Evolutionary conservation across 2,888 invertebrate species (phyloP), one percentile per base, ranked within the genome.

Genomic region (Lithosia quadra): DNA sequence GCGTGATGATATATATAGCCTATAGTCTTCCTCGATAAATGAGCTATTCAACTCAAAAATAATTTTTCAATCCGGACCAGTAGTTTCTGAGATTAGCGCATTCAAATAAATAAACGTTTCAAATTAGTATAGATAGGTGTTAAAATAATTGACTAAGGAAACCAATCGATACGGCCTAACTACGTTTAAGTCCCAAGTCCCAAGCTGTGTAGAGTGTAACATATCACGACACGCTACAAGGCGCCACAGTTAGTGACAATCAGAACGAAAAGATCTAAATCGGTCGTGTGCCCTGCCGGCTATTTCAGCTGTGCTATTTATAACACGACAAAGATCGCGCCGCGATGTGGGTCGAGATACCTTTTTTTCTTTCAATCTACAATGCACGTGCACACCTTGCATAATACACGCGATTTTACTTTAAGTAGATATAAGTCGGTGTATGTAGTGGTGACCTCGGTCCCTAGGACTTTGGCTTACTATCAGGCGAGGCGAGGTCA

Each of bases 281-380:
- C 84, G 73, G 92, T 89, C 87, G 77, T 84, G 88, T 88, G 84
- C 87, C 91, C 91, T 89, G 92, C 87, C 88, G 89, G 87, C 87
- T 92, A 92, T 92, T 93, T 92, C 90, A 90, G 92, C 92, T 88
- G 76, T 7, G 65, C 90, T 92, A 92, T 85, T 82, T 83, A 86
- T 91, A 91, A 58, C 65, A 62, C 73, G 82, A 84, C 86, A 90
- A 90, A 89, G 88, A 89, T 85, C 86, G 86, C 83, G 76, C 82
- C 78, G 77, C 85, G 81, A 91, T 92, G 90, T 92, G 92, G 92
- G 91, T 92, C 92, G 91, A 82, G 84, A 90, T 89, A 88, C 90
- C 86, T 86, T 86, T 84, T 86, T 84, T 85, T 83, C 84, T 86
- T 83, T 84, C 76, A 68, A 70, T 75, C 59, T 60, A 71, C 84